These are phyloP conservation scores for Telenomus remus DNA, from an alignment of 1,140 invertebrate genomes.

Conservation along the genomic window DNA sequence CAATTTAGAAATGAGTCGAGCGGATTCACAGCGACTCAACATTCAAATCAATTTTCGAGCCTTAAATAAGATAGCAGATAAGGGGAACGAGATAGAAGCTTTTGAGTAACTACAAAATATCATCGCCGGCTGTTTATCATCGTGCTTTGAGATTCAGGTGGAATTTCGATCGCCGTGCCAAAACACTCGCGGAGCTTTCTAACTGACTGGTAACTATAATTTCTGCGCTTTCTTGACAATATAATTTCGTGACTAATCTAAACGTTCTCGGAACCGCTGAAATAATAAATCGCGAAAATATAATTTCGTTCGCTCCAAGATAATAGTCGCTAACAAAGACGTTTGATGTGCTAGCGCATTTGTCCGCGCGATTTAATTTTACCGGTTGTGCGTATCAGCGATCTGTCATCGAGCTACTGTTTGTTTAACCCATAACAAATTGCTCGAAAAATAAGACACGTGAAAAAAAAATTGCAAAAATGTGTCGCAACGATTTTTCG, in stretches of 20 bases:
- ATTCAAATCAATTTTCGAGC: too few species aligned
- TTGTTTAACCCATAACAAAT: too few species aligned
- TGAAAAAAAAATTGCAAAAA: too few species aligned
- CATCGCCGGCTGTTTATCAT: constrained; percentile 51
- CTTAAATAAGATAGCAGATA: constrained; percentile 25
- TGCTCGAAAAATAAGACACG: too few species aligned
- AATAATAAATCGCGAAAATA: constrained; percentile 51
- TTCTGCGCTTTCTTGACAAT: constrained; percentile 44
- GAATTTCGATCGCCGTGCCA: constrained; percentile 58
- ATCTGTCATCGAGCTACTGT: not conserved
- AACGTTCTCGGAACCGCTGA: constrained; percentile 32
- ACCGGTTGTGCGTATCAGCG: not conserved
- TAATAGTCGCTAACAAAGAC: constrained; percentile 1
- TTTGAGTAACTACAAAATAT: constrained; percentile 50
- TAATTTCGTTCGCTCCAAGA: constrained; percentile 22
- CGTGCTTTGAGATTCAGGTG: constrained; percentile 48
- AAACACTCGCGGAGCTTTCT: constrained; percentile 46
- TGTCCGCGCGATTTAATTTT: constrained; percentile 13
- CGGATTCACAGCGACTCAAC: too few species aligned
- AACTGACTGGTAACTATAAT: constrained; percentile 39
- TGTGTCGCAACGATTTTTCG: too few species aligned
- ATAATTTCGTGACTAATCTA: constrained; percentile 44
- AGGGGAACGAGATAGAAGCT: constrained; percentile 20
- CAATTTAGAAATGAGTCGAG: too few species aligned
- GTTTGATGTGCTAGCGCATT: not conserved